These are phyloP conservation scores for Alauda arvensis DNA, from an alignment of 2,797 vertebrate genomes.

Conservation along the genomic window DNA sequence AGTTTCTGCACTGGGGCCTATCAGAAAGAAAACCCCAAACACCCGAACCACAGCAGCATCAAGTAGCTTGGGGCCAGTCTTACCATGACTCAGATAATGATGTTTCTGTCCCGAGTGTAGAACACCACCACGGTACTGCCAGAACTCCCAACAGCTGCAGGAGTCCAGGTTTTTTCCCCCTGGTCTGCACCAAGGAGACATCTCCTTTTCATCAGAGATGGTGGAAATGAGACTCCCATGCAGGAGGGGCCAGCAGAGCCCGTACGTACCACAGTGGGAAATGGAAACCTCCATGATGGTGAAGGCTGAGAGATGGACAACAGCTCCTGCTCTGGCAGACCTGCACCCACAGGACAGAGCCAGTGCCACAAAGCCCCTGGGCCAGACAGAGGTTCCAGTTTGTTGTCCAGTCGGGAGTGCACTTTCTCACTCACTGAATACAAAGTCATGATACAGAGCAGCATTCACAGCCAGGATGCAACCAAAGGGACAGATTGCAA, in stretches of 20 bases:
- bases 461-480: not conserved
- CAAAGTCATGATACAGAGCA: not conserved
- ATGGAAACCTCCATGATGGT: rapidly evolving
- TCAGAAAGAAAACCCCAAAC: not conserved
- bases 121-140: rapidly evolving
- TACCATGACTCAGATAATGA: rapidly evolving
- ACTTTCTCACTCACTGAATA: not conserved
- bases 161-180: not conserved
- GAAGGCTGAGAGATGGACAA: not conserved
- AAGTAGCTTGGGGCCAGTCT: not conserved
- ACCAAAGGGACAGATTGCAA: not conserved
- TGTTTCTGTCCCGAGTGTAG: not conserved
- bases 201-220: not conserved
- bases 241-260: not conserved
- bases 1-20: not conserved
- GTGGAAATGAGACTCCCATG: not conserved
- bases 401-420: not conserved
- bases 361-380: rapidly evolving
- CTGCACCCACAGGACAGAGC: not conserved
- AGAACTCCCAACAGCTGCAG: not conserved
- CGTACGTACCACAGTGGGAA: rapidly evolving
- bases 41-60: rapidly evolving
- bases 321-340: not conserved
- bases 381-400: not conserved
- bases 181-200: not conserved